Evolutionary conservation across 1,140 invertebrate genomes (phyloP).

Genomic region (Chrysomallon squamiferum): DNA sequence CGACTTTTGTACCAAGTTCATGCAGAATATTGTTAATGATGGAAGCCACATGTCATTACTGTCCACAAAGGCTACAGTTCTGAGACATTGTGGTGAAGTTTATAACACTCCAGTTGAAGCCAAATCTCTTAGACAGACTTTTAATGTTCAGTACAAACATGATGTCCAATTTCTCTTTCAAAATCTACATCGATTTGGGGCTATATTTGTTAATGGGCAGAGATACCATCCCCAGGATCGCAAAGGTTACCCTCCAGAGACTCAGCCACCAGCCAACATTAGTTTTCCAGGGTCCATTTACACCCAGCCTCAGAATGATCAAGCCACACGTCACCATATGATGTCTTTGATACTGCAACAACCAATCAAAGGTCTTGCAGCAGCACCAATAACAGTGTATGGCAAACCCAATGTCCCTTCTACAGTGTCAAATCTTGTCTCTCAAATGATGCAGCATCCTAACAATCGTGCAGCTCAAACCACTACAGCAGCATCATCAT

Average conservation of each 20-base stretch:
- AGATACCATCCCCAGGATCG: conserved; percentile 28
- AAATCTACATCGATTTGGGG: conserved; percentile 30
- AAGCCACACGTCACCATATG: not conserved
- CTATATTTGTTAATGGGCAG: conserved; percentile 40
- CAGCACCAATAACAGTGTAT: not conserved
- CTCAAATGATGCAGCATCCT: conserved; percentile 1
- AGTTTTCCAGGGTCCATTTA: conserved; percentile 8
- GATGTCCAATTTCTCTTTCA: conserved; percentile 19
- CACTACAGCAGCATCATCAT: not conserved
- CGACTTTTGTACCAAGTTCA: conserved; percentile 86
- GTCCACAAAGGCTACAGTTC: conserved; percentile 24
- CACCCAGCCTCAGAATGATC: conserved; percentile 6
- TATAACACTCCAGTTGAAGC: conserved; percentile 28
- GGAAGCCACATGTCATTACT: conserved; percentile 78
- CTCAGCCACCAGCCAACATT: not conserved
- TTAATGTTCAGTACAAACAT: conserved; percentile 33
- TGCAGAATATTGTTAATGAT: conserved; percentile 77
- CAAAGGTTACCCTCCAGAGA: conserved; percentile 4
- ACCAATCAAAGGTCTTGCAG: not conserved
- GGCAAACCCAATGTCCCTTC: not conserved
- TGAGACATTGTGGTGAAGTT: conserved; percentile 26
- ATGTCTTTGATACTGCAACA: not conserved
- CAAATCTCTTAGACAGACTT: conserved; percentile 29
- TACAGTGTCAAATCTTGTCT: not conserved
- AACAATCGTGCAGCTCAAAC: conserved; percentile 5